Conservation (phyloP, 1,140 invertebrate genomes). For the Ceratoteleas bidentatus region DNA sequence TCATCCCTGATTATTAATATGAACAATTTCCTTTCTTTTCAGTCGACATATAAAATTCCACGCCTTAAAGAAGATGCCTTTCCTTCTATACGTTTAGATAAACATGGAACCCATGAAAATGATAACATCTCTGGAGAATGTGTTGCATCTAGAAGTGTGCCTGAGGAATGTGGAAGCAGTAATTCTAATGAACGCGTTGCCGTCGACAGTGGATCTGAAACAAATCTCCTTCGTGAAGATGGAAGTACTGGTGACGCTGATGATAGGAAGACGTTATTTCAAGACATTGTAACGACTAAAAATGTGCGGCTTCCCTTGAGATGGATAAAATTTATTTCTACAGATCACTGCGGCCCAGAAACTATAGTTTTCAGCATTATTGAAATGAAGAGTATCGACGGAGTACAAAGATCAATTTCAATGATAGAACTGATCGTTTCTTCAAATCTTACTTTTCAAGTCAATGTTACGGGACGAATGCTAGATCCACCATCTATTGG, state of each 20-base stretch:
- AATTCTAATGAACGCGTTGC: too few species aligned
- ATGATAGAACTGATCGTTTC: constrained; percentile 1
- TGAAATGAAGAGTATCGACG: not conserved
- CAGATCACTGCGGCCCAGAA: not conserved
- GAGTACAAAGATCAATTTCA: constrained; percentile 9
- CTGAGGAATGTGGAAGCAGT: too few species aligned
- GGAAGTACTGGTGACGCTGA: not conserved
- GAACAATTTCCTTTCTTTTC: too few species aligned
- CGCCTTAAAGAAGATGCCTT: too few species aligned
- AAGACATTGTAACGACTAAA: not conserved
- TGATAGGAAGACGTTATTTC: not conserved
- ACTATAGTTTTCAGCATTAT: constrained; percentile 15
- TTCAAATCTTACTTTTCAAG: constrained; percentile 1
- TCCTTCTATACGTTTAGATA: too few species aligned
- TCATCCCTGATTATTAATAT: too few species aligned
- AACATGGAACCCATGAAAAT: too few species aligned
- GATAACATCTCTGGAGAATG: too few species aligned
- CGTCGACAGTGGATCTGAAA: too few species aligned
- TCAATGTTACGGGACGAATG: not conserved
- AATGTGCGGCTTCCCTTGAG: not conserved
- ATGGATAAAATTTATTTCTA: not conserved
- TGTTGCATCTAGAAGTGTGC: too few species aligned
- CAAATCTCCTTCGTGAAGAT: too few species aligned
- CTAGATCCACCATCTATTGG: not conserved
- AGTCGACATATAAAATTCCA: too few species aligned